A percentile compares a stretch with the other conserved stretches of the same genome.
Evolutionary conservation across 2,797 vertebrate genomes (phyloP).

Genomic region (Sebastes hopkinsi): DNA sequence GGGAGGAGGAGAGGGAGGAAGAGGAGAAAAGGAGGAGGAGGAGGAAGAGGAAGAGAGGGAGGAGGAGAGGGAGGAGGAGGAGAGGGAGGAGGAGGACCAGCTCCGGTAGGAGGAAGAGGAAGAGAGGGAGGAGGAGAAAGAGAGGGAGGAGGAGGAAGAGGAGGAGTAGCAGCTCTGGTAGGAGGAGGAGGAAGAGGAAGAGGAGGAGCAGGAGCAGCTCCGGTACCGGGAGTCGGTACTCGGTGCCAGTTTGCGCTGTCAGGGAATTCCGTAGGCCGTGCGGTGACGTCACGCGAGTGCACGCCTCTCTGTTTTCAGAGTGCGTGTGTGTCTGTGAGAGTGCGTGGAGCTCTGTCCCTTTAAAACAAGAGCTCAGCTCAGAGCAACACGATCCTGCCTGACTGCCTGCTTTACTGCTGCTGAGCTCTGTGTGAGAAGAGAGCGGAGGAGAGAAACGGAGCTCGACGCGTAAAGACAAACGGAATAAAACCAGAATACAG

Average conservation of each 20-base stretch:
- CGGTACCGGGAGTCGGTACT: slow-evolving; percentile 35
- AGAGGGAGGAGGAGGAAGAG: too few relatives aligned
- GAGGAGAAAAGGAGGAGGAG: accelerated
- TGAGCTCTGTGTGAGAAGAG: neutral
- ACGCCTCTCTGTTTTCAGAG: neutral
- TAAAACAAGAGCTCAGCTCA: slow-evolving; percentile 75
- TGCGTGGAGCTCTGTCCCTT: slow-evolving; percentile 73
- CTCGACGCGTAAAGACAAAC: slow-evolving; percentile 36
- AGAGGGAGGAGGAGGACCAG: too few relatives aligned
- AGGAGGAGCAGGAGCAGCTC: slow-evolving; percentile 3
- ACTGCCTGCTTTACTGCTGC: slow-evolving; percentile 35
- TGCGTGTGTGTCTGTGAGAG: slow-evolving; percentile 15
- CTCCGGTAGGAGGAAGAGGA: neutral
- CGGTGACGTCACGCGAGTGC: slow-evolving; percentile 74
- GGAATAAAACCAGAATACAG: slow-evolving; percentile 13
- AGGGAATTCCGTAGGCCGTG: slow-evolving; percentile 83
- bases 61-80: neutral
- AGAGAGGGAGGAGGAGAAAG: too few relatives aligned
- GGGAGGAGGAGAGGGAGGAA: too few relatives aligned
- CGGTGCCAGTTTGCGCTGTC: slow-evolving; percentile 71
- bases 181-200: too few relatives aligned
- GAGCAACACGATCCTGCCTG: slow-evolving; percentile 68
- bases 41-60: accelerated
- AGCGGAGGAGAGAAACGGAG: slow-evolving; percentile 1
- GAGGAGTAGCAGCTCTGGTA: too few relatives aligned